Base-by-base conservation (phyloP, 1,140 invertebrate genomes). In the Gonatopus flavifemur region DNA sequence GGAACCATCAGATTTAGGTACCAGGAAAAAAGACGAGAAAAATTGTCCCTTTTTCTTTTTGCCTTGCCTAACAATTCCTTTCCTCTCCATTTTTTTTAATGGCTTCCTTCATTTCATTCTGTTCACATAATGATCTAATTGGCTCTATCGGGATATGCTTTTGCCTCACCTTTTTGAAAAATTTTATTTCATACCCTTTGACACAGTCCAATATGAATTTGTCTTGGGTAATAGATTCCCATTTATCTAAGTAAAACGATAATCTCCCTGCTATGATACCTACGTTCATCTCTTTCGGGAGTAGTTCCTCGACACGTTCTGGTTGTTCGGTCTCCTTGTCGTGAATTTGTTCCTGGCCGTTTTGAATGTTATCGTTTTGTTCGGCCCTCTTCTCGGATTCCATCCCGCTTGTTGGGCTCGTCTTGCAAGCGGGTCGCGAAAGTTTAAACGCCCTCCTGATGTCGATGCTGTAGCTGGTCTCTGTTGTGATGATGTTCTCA, bases 151-250 rank as follows among this genome's bases (percentile, higher is more conserved):
- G n/a, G n/a, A n/a, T n/a, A n/a, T n/a, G n/a, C n/a, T n/a, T n/a
- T n/a, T n/a, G n/a, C n/a, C n/a, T n/a, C n/a, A n/a, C n/a, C n/a
- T n/a, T n/a, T n/a, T n/a, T n/a, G n/a, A n/a, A n/a, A n/a, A n/a
- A n/a, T n/a, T n/a, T n/a, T n/a, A 52, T 35, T 30, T 47, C 47
- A 45, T 55, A 55, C 1, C 53, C 57, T 28, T 43, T 21, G 7
- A 55, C 47, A 35, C 38, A n/a, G n/a, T n/a, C n/a, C n/a, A n/a
- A n/a, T n/a, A n/a, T n/a, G n/a, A n/a, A n/a, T n/a, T n/a, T n/a
- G 37, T 55, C 49, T n/a, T 45, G 36, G 7, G 57, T 59, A 22
- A 59, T 28, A 20, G 49, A 41, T 47, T 33, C 5, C 57, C 57
- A 59, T 12, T 44, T 35, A 13, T 45, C 32, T 0, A 21, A 6